These are phyloP conservation scores for Pseudorhiza aurosa DNA, from an alignment of 30 jellyfish, hydroid and myxozoan species.

Conservation along the genomic window DNA sequence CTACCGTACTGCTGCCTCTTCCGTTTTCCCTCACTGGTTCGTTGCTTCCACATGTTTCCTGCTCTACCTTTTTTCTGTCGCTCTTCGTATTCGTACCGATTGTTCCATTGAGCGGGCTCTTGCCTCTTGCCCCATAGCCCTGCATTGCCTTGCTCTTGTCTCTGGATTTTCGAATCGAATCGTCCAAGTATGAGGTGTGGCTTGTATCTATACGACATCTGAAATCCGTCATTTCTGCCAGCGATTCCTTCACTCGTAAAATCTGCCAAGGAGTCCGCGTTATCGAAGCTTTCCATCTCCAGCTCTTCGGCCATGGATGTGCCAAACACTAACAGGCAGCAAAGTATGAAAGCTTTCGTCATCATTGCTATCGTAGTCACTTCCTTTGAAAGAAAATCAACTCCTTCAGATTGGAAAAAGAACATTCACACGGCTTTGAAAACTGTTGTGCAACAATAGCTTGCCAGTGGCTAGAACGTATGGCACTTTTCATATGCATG, in stretches of 20 bases:
- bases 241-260: not conserved
- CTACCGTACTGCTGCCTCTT: conserved; percentile 1
- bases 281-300: not conserved
- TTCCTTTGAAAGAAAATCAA: too few relatives aligned
- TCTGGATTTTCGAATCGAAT: not conserved
- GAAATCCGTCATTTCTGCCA: not conserved
- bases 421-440: too few relatives aligned
- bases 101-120: not conserved
- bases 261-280: not conserved
- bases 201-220: not conserved
- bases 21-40: too few relatives aligned
- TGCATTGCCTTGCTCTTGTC: conserved; percentile 16
- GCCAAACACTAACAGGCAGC: not conserved
- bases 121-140: conserved; percentile 68
- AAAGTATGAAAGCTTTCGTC: not conserved
- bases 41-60: conserved; percentile 1
- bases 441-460: too few relatives aligned
- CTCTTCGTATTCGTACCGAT: too few relatives aligned
- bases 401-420: too few relatives aligned
- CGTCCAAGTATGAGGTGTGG: conserved; percentile 1
- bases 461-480: too few relatives aligned
- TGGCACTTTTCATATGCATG: too few relatives aligned
- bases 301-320: not conserved
- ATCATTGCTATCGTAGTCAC: not conserved
- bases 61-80: not conserved